Evolutionary conservation across 2,888 invertebrate species (phyloP).

Genomic region (Tholera decimalis): DNA sequence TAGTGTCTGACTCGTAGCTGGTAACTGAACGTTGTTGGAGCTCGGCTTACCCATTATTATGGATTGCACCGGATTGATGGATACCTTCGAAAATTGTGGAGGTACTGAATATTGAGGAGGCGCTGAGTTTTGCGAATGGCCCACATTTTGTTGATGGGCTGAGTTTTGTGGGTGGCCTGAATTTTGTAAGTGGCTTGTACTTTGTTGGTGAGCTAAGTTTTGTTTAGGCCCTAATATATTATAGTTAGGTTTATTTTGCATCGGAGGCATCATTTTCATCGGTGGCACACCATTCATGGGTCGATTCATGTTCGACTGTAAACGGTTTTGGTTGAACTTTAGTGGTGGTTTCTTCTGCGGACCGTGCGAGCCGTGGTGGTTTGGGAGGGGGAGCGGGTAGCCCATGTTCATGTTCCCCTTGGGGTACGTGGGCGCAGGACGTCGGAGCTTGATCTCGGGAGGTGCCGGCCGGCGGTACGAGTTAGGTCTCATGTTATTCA

Average conservation of each 20-base stretch:
- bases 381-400: constrained; percentile 84
- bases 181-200: neutral
- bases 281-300: constrained; percentile 73
- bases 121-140: constrained; percentile 26
- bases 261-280: constrained; percentile 74
- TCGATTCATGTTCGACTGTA: constrained; percentile 75
- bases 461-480: constrained; percentile 84
- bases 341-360: constrained; percentile 76
- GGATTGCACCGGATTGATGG: constrained; percentile 64
- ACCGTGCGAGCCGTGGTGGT: constrained; percentile 72
- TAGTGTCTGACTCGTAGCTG: constrained; percentile 79
- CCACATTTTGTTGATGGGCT: neutral
- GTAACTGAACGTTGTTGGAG: constrained; percentile 66
- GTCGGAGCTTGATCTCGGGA: constrained; percentile 87
- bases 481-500: constrained; percentile 76
- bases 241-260: constrained; percentile 55
- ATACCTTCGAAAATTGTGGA: constrained; percentile 46
- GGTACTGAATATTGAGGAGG: constrained; percentile 30
- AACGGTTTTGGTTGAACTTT: constrained; percentile 65
- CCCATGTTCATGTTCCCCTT: constrained; percentile 72
- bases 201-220: constrained; percentile 27
- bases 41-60: constrained; percentile 81
- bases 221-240: constrained; percentile 58
- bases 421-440: constrained; percentile 77
- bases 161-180: constrained; percentile 1